A percentile compares a stretch with the other conserved stretches of the same genome.
Conservation (phyloP, 2,797 vertebrate species). For the Phataginus tetradactyla region DNA sequence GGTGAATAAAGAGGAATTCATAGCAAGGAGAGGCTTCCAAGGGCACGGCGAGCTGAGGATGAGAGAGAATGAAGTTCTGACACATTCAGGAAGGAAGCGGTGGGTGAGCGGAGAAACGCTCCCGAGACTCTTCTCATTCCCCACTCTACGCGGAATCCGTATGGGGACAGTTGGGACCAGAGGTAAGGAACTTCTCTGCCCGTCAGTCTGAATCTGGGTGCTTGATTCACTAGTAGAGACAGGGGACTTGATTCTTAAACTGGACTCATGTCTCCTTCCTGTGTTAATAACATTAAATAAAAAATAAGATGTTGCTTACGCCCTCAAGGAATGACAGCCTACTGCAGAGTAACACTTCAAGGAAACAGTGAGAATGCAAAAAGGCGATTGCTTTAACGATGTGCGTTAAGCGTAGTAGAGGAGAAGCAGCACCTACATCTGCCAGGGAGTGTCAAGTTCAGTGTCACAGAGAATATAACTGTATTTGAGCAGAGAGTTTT, state of each 20-base stretch:
- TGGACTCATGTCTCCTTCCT: not conserved
- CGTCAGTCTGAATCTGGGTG: not conserved
- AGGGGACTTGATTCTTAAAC: not conserved
- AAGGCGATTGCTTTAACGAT: not conserved
- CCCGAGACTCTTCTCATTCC: not conserved
- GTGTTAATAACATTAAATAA: not conserved
- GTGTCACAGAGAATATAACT: not conserved
- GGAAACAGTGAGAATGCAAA: not conserved
- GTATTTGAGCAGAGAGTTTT: not conserved
- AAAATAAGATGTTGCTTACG: not conserved
- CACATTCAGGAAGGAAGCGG: not conserved
- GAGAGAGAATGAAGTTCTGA: not conserved
- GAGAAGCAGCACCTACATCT: not conserved
- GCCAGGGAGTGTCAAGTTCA: not conserved
- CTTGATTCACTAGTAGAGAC: not conserved
- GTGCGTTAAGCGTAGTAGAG: not conserved
- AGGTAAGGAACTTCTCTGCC: not conserved
- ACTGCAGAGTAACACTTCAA: not conserved
- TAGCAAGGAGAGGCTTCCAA: not conserved
- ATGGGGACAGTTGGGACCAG: not conserved
- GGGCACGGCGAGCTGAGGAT: not conserved
- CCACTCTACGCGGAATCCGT: not conserved
- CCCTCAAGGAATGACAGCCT: not conserved
- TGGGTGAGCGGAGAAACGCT: rapidly evolving
- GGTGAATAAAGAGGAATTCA: not conserved